These are phyloP conservation scores for Nephrotoma flavescens DNA, from an alignment of 2,888 invertebrate species.

Conservation along the genomic window DNA sequence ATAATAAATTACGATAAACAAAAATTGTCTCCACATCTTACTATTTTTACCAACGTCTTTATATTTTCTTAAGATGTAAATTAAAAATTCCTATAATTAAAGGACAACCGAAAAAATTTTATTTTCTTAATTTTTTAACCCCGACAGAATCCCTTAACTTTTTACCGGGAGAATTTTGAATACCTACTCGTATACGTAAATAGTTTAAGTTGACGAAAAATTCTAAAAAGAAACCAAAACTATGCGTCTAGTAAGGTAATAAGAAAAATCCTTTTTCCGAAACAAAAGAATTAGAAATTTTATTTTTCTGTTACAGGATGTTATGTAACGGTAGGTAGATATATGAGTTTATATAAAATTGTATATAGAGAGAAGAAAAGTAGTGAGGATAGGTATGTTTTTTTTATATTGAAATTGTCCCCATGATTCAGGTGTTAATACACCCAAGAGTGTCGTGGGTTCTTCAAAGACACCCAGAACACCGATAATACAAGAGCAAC, in stretches of 20 bases:
- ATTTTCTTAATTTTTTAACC: neutral
- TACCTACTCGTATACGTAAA: neutral
- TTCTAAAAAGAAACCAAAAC: neutral
- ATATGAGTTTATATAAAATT: neutral
- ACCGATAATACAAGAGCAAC: constrained; percentile 19
- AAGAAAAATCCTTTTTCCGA: neutral
- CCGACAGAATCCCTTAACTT: neutral
- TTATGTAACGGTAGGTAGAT: neutral
- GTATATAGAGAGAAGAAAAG: neutral
- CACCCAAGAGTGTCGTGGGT: constrained; percentile 35
- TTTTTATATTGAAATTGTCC: constrained; percentile 31
- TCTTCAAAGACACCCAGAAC: constrained; percentile 32
- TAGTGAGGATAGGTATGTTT: constrained; percentile 28
- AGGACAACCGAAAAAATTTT: neutral
- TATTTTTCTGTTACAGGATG: neutral
- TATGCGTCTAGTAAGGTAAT: neutral
- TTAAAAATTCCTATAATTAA: neutral
- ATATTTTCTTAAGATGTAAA: neutral
- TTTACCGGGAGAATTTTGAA: neutral
- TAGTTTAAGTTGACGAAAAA: neutral
- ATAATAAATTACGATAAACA: neutral
- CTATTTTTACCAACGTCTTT: neutral
- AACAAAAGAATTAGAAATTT: neutral
- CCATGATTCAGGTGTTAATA: constrained; percentile 31
- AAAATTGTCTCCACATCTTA: neutral